These are phyloP conservation scores for Trichogramma evanescens DNA, from an alignment of 2,888 invertebrate species.

Conservation along the genomic window DNA sequence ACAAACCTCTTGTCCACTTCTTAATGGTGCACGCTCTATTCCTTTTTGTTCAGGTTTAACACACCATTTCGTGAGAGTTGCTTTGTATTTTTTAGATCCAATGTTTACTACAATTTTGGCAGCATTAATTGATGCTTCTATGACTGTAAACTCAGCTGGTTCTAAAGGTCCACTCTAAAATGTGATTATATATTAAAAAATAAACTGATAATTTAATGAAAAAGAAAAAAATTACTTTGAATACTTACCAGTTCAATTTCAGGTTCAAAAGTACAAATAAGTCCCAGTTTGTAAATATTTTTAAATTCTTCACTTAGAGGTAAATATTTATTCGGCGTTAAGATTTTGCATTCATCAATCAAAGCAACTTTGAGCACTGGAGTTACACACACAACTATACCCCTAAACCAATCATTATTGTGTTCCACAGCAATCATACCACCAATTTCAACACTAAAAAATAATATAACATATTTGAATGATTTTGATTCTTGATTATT, in stretches of 20 bases:
- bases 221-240: too few species aligned
- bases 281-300: constrained; percentile 23
- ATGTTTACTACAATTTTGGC: too few species aligned
- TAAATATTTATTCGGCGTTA: constrained; percentile 20
- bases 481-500: neutral
- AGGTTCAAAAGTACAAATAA: neutral
- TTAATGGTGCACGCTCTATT: constrained; percentile 26
- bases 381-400: constrained; percentile 28
- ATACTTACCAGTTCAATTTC: constrained; percentile 3
- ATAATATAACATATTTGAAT: neutral
- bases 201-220: too few species aligned
- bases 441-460: constrained; percentile 28
- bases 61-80: constrained; percentile 29
- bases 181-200: too few species aligned
- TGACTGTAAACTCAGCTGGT: too few species aligned
- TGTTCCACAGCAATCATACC: constrained; percentile 32
- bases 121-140: too few species aligned
- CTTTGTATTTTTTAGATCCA: constrained; percentile 5
- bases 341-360: constrained; percentile 33
- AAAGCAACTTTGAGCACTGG: constrained; percentile 27
- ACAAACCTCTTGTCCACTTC: constrained; percentile 30
- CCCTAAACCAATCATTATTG: constrained; percentile 33
- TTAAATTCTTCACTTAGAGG: constrained; percentile 27
- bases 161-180: too few species aligned
- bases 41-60: constrained; percentile 31